These are phyloP conservation scores for Trachythela sp. DNA, from an alignment of 64 coral and sea anemone genomes.

Conservation along the genomic window DNA sequence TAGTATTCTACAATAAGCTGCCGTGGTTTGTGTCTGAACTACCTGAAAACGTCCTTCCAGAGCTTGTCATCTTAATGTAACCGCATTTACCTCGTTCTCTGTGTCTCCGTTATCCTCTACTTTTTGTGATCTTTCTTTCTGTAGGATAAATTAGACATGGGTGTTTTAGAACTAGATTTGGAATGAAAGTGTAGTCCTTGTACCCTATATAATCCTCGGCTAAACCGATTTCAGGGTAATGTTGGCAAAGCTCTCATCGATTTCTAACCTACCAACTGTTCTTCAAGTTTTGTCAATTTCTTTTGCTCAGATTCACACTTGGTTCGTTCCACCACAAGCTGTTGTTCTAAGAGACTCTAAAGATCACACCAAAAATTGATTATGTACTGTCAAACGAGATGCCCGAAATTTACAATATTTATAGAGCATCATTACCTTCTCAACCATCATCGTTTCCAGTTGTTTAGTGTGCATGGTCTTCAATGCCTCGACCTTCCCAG, in stretches of 20 bases:
- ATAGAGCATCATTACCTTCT: constrained; percentile 75
- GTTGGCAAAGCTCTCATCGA: no score
- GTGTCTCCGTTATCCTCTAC: background rate
- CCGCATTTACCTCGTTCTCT: background rate
- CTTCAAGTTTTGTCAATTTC: constrained; percentile 62
- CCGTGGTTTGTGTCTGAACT: background rate
- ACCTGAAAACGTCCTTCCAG: no score
- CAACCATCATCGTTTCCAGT: constrained; percentile 66
- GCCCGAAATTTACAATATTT: no score
- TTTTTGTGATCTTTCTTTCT: background rate
- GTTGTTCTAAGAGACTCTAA: constrained; percentile 67
- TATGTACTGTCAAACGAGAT: background rate
- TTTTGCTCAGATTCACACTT: constrained; percentile 75
- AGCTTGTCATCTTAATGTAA: background rate
- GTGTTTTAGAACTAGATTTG: background rate
- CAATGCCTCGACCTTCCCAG: constrained; percentile 62
- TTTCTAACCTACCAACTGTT: constrained; percentile 60
- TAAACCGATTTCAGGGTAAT: no score
- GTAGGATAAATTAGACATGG: no score
- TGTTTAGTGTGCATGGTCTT: constrained; percentile 65
- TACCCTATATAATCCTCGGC: no score
- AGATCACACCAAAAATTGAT: background rate
- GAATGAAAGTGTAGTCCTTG: background rate
- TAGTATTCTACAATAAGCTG: no score
- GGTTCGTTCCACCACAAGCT: constrained; percentile 78